These are phyloP conservation scores for Litoditis marina DNA, from an alignment of 2,888 invertebrate genomes.

Conservation along the genomic window DNA sequence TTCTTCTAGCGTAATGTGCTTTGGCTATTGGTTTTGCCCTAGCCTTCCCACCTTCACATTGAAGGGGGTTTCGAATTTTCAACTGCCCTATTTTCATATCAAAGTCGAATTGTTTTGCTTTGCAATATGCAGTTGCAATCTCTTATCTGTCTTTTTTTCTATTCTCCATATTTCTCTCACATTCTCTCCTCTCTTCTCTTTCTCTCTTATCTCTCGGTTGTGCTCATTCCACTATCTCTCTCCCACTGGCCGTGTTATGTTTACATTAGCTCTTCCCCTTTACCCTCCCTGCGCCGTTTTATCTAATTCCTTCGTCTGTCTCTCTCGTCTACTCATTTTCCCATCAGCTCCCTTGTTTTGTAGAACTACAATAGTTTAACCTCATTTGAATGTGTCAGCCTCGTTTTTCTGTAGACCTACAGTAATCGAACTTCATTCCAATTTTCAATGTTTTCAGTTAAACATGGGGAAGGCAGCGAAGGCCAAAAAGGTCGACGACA, in stretches of 20 bases:
- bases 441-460: constrained; percentile 5
- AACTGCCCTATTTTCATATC: too few relatives aligned
- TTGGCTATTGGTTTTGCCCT: too few relatives aligned
- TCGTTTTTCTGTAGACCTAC: background rate
- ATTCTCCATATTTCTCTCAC: too few relatives aligned
- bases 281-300: background rate
- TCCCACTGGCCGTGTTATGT: background rate
- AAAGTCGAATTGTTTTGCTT: too few relatives aligned
- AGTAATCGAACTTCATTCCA: too few relatives aligned
- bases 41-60: too few relatives aligned
- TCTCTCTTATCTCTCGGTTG: background rate
- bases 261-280: background rate
- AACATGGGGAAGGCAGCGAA: constrained; percentile 51
- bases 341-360: background rate
- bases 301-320: too few relatives aligned
- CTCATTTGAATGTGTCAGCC: background rate
- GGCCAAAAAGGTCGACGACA: constrained; percentile 42
- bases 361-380: background rate
- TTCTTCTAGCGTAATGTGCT: too few relatives aligned
- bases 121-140: too few relatives aligned
- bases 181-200: background rate
- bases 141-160: too few relatives aligned
- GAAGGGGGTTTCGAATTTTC: too few relatives aligned
- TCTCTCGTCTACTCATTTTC: background rate
- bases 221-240: background rate